Evolutionary conservation across 2,113 vertebrate genomes (phyloP), one percentile per base, ranked within the genome.

Genomic region (Lophochroa leadbeateri): DNA sequence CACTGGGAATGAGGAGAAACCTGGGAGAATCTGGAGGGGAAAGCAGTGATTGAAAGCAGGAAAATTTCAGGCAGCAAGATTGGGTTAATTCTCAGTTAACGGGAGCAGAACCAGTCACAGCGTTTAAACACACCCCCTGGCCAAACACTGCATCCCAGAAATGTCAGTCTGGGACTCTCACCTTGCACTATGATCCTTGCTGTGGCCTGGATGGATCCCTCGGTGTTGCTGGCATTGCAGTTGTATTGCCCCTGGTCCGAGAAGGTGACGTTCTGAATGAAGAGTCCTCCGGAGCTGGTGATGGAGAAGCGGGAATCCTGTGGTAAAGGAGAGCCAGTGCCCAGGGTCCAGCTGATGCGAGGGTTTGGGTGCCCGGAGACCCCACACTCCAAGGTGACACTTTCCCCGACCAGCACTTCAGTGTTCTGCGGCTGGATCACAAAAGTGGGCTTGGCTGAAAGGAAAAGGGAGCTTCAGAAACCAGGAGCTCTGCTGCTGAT

Each of bases 351-450:
- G 65, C 98, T 98, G 65, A 99, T 94, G 7, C 98, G 97, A 8
- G 99, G 99, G 28, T 98, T 98, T 2, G 99, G 99, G 57, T 99
- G 98, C 19, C 99, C 99, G 4, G 98, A 98, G 81, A 99, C 98
- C 25, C 99, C 99, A 93, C 99, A 99, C 96, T 99, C 99, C 96
- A 99, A 96, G 33, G 99, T 99, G 93, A 99, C 98, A 2, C 99
- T 99, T 94, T 99, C 98, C 16, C 99, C 99, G 10, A 99, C 96
- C 95, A 99, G 97, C 61, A 99, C 99, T 97, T 99, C 99, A 0
- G 99, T 99, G 98, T 99, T 99, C 97, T 99, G 98, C 0, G 99
- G 99, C 90, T 99, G 99, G 96, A 99, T 99, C 88, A 99, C 98
- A 65, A 99, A 99, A 87, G 98, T 99, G 46, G 99, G 99, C 61